phyloP scores from a whole-genome alignment of 2,113 vertebrate genomes.

The Zosterops borbonicus region DNA sequence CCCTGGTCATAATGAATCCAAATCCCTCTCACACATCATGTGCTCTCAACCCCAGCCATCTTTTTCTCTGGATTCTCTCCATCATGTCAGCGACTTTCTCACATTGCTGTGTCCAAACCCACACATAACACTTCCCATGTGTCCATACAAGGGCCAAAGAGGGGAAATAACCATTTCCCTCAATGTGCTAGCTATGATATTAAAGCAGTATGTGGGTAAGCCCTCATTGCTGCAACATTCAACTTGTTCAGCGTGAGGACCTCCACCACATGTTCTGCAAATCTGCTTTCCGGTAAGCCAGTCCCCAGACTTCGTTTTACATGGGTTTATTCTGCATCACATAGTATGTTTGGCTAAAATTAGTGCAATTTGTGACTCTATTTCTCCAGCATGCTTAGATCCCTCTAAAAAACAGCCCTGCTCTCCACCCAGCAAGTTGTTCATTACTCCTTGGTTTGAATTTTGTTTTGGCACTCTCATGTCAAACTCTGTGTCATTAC shows the following conservation, averaged over 20 bases:
- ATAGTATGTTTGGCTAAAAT: rapidly evolving
- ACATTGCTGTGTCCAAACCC: background rate
- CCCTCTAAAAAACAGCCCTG: background rate
- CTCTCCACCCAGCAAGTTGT: background rate
- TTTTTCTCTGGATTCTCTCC: background rate
- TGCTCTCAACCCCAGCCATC: background rate
- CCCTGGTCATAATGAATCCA: background rate
- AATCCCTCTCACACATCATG: rapidly evolving
- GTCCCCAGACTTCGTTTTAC: background rate
- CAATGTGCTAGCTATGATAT: background rate
- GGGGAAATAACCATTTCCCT: background rate
- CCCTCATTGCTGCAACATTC: rapidly evolving
- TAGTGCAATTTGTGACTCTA: background rate
- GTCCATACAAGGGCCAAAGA: background rate
- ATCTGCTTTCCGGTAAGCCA: background rate
- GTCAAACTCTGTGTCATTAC: background rate
- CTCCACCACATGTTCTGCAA: background rate
- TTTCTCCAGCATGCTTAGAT: background rate
- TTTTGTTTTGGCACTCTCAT: background rate
- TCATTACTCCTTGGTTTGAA: background rate
- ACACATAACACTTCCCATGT: background rate
- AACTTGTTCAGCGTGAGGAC: background rate
- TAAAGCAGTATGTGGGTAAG: background rate
- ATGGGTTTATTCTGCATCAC: background rate
- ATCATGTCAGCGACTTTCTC: background rate